Conservation (phyloP, 2,113 vertebrate genomes). For the Chitala chitala region DNA sequence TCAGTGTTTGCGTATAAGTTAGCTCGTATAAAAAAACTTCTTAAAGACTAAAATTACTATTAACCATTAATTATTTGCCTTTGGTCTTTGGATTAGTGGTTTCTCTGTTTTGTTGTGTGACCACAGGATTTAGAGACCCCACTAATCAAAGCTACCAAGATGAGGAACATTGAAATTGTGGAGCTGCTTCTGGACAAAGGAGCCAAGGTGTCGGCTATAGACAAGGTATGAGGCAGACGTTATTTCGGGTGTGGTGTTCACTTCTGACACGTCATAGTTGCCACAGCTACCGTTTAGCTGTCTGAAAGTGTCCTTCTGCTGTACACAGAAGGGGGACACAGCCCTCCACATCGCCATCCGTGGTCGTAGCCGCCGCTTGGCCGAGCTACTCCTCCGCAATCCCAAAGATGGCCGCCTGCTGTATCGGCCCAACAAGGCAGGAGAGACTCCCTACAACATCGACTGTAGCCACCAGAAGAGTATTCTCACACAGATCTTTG, state of each 20-base stretch:
- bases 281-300: too few species aligned
- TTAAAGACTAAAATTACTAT: too few species aligned
- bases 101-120: background rate
- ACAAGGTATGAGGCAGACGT: conserved; percentile 69
- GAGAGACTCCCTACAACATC: conserved; percentile 85
- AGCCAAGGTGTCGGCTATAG: conserved; percentile 88
- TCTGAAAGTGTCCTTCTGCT: background rate
- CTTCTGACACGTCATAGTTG: background rate
- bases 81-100: too few species aligned
- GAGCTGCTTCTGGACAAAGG: conserved; percentile 95
- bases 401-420: conserved; percentile 83
- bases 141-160: conserved; percentile 95
- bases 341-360: conserved; percentile 83
- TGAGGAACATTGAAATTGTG: conserved; percentile 94
- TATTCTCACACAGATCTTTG: conserved; percentile 86
- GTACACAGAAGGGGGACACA: conserved; percentile 81
- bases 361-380: conserved; percentile 77
- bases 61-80: too few species aligned
- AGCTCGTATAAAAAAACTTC: too few species aligned
- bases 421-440: conserved; percentile 81
- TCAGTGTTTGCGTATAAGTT: too few species aligned
- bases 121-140: conserved; percentile 88
- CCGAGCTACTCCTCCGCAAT: conserved; percentile 78
- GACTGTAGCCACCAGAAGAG: conserved; percentile 88
- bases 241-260: background rate